A percentile compares a stretch with the other conserved stretches of the same genome.
These are phyloP conservation scores for Paracyclopina nana DNA, from an alignment of 1,140 invertebrate species.

Conservation along the genomic window DNA sequence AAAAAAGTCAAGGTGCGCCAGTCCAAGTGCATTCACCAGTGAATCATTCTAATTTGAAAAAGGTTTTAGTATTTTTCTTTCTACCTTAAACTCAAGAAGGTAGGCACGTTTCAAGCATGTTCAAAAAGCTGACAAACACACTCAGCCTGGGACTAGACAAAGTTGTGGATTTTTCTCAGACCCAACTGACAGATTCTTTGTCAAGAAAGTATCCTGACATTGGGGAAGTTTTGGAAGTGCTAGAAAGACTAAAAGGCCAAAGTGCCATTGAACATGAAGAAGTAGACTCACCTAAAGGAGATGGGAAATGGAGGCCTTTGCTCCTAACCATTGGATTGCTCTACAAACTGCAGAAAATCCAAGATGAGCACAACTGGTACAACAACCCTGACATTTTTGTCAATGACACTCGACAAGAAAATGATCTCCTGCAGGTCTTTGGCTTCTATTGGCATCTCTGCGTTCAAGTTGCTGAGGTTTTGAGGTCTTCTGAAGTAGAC, in stretches of 20 bases:
- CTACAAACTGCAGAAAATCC: slow-evolving; percentile 9
- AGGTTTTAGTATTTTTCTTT: no score
- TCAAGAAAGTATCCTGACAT: slow-evolving; percentile 5
- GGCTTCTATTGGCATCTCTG: slow-evolving; percentile 8
- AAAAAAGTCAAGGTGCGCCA: no score
- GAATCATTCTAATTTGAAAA: no score
- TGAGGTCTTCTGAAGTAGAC: no score
- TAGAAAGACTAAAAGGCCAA: slow-evolving; percentile 5
- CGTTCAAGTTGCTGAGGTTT: slow-evolving; percentile 1
- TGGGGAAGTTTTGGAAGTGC: not conserved
- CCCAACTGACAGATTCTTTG: no score
- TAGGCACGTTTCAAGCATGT: no score
- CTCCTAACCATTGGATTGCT: slow-evolving; percentile 6
- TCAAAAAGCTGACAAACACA: no score
- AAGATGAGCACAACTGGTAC: slow-evolving; percentile 6
- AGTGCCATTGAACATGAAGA: not conserved
- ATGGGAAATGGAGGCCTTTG: slow-evolving; percentile 4
- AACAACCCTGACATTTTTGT: slow-evolving; percentile 1
- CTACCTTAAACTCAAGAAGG: no score
- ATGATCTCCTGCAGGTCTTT: slow-evolving; percentile 1
- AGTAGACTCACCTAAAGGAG: not conserved
- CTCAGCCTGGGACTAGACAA: no score
- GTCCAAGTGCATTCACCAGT: no score
- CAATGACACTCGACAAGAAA: not conserved
- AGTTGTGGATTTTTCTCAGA: no score